Evolutionary conservation across 2,113 vertebrate species (phyloP), one percentile per base, ranked within the genome.

Genomic region (Leucosticte australis): DNA sequence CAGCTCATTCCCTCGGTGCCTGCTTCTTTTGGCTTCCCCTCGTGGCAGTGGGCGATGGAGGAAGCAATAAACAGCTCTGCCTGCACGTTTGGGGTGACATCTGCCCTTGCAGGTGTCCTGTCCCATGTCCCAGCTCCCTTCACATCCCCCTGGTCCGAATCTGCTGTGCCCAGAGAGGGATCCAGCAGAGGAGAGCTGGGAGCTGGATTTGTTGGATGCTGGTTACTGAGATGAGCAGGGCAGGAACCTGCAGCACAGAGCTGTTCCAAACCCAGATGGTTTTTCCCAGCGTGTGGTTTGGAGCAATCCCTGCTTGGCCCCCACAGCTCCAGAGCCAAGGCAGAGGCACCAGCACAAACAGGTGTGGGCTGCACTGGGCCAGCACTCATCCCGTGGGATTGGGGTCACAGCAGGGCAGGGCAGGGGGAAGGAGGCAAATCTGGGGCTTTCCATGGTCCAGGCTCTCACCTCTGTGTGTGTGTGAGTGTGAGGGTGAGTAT

Each of bases 331-430:
- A 0, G 11, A 90, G 91, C 89, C 89, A 56, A 74, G 68, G 89
- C 93, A 87, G 87, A 95, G 87, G 83, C 87, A 91, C 11, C 87
- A 88, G 93, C 12, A 22, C 93, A 92, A 80, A 56, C 87, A 89
- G 92, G 93, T 69, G 81, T 59, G 95, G 95, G 89, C 52, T 89
- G 91, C 4, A 1, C 91, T 14, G 69, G 68, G 87, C 96, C 91
- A 42, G 23, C 49, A 1, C 75, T 63, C 75, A 8, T 19, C 89
- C 44, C 31, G 0, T 17, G 83, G 94, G 69, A 27, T 3, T 1
- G 2, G 47, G 83, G 64, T 80, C 60, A 20, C 30, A 4, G 67
- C 68, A 10, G 81, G 85, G 20, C 53, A 73, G 46, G 13, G 13
- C 70, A 23, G n/a, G 4, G 68, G 77, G 68, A 39, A 67, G 44